Base-by-base conservation (phyloP, 2,113 vertebrate species). In the Eurypyga helias region DNA sequence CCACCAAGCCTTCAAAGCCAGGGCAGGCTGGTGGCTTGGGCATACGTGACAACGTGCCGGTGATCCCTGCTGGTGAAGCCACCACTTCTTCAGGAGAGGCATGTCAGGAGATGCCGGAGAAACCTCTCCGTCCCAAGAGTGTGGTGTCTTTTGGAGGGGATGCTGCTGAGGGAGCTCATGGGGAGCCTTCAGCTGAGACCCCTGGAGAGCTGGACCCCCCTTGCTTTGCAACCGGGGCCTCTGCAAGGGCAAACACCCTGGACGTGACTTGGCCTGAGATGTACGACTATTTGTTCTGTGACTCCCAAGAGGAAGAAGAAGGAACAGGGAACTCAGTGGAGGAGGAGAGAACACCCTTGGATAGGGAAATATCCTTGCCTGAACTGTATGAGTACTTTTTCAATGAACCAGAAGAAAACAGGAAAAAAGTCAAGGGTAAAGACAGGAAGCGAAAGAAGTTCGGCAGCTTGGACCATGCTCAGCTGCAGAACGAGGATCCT, bases 331-430 rank as follows among this genome's bases (percentile, higher is more conserved):
- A 43, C 64, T 66, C 48, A 1, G 0, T 28, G 48, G 77, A 95
- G 26, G 70, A 51, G 2, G 4, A 87, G 17, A 46, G 18, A 46
- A 54, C 73, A 34, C 97, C 95, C 20, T n/a, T 87, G 2, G 64
- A 43, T 2, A 84, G 89, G 93, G 84, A 96, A 10, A 69, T 98
- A 16, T 98, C 98, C 89, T 98, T 98, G 90, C 99, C 99, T 0
- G 99, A 99, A 20, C 98, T 98, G 13, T 99, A 99, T 5, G 99
- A 99, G n/a, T 97, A 99, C 79, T 99, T 99, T 84, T 99, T 99
- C 82, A 84, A 95, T 0, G 98, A 99, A 0, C 97, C 95, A 1
- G 96, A 94, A 46, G 93, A 87, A 41, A 62, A 96, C 34, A 90
- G 97, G 46, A 94, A 71, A 65, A 75, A 93, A 33, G 60, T 3